phyloP scores from a whole-genome alignment of 1,140 invertebrate genomes.

The Homalodisca vitripennis region DNA sequence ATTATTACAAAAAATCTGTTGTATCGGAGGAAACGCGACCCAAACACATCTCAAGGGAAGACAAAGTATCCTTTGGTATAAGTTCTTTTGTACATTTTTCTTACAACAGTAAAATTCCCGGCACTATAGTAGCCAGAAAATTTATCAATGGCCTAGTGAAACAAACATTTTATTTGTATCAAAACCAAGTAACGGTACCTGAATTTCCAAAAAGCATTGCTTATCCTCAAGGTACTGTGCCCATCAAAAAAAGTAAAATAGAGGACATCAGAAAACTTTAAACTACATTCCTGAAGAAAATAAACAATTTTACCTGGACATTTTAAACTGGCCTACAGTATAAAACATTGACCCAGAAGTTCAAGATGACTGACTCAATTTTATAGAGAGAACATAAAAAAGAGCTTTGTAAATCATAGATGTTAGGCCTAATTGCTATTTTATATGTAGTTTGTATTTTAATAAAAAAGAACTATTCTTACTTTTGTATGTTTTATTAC shows the following conservation, averaged over 20 bases:
- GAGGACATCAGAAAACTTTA: conserved; percentile 4
- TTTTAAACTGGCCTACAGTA: neutral
- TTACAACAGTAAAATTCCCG: neutral
- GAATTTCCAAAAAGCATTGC: conserved; percentile 15
- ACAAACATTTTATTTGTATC: conserved; percentile 23
- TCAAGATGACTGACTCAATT: conserved; percentile 16
- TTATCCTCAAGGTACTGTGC: conserved; percentile 22
- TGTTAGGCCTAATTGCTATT: no score
- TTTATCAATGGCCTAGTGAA: conserved; percentile 24
- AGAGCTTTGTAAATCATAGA: no score
- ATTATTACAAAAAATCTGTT: conserved; percentile 24
- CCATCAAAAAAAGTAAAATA: conserved; percentile 25
- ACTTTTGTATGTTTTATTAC: no score
- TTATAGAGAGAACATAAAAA: no score
- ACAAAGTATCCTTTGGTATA: no score
- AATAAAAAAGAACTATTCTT: no score
- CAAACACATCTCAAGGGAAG: conserved; percentile 1
- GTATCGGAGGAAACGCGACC: conserved; percentile 21
- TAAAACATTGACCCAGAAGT: neutral
- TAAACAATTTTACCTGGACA: conserved; percentile 26
- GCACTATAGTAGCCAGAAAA: conserved; percentile 16
- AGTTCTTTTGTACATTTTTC: conserved; percentile 24
- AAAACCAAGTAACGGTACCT: neutral
- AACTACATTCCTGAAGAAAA: neutral
- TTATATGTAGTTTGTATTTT: no score